phyloP scores from a whole-genome alignment of 2,888 invertebrate species.

The Clanis bilineata region DNA sequence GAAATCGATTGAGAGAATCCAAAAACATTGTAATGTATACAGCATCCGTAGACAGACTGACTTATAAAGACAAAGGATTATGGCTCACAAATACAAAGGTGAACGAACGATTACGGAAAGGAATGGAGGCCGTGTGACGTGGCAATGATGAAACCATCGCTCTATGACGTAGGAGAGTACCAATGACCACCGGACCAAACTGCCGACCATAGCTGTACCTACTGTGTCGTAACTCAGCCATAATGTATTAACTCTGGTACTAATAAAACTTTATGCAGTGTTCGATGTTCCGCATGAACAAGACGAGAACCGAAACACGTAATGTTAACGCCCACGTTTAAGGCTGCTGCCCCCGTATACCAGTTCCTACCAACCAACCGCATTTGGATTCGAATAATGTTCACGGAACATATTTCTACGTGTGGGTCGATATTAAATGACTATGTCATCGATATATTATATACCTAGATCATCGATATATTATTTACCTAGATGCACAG shows the following conservation, averaged over 20 bases:
- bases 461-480: too few species aligned
- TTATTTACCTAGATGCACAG: too few species aligned
- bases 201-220: background rate
- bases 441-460: too few species aligned
- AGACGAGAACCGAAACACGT: background rate
- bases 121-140: slow-evolving; percentile 50
- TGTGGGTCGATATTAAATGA: slow-evolving; percentile 41
- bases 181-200: background rate
- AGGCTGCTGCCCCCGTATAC: slow-evolving; percentile 22
- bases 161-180: slow-evolving; percentile 47
- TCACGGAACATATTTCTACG: slow-evolving; percentile 50
- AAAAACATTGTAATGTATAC: slow-evolving; percentile 2
- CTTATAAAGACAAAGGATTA: slow-evolving; percentile 34
- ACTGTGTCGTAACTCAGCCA: background rate
- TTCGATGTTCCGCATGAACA: slow-evolving; percentile 40
- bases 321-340: slow-evolving; percentile 18
- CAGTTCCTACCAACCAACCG: slow-evolving; percentile 27
- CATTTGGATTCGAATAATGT: slow-evolving; percentile 35
- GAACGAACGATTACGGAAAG: slow-evolving; percentile 74
- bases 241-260: background rate
- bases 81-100: slow-evolving; percentile 53
- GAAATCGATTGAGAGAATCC: slow-evolving; percentile 15
- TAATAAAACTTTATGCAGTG: slow-evolving; percentile 28
- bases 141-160: slow-evolving; percentile 60
- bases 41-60: background rate